These are phyloP conservation scores for Parazoanthus swiftii DNA, from an alignment of 92 coral and sea anemone species.

Conservation along the genomic window DNA sequence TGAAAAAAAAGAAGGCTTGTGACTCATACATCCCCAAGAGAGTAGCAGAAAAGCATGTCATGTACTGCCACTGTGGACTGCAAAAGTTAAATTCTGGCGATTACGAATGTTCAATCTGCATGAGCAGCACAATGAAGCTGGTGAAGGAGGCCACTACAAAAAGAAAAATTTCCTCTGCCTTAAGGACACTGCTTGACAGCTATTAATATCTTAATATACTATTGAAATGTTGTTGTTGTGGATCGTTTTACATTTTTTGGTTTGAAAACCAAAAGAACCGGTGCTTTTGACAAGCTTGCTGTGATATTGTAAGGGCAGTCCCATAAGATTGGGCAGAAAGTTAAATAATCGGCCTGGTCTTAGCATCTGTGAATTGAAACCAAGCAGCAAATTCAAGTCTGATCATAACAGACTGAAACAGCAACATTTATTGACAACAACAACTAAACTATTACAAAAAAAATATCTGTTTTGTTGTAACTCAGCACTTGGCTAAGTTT, in stretches of 20 bases:
- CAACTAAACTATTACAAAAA: constrained; percentile 40
- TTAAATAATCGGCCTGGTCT: constrained; percentile 41
- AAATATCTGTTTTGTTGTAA: constrained; percentile 27
- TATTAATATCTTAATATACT: constrained; percentile 4
- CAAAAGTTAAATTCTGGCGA: constrained; percentile 37
- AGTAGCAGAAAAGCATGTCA: constrained; percentile 38
- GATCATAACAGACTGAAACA: constrained; percentile 24
- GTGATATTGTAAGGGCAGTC: constrained; percentile 18
- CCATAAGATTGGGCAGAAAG: constrained; percentile 2
- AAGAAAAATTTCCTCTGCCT: constrained; percentile 18
- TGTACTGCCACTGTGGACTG: constrained; percentile 64
- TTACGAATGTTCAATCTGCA: constrained; percentile 33
- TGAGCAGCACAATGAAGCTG: constrained; percentile 41
- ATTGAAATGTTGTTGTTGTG: constrained; percentile 24
- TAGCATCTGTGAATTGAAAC: constrained; percentile 17
- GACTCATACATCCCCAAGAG: constrained; percentile 60
- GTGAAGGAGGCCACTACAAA: constrained; percentile 38
- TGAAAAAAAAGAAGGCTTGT: constrained; percentile 44
- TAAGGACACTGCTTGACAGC: constrained; percentile 42
- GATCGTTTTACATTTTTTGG: constrained; percentile 32
- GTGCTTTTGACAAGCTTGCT: constrained; percentile 41
- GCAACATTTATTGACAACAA: constrained; percentile 31
- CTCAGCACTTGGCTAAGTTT: constrained; percentile 42
- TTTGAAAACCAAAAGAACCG: constrained; percentile 38
- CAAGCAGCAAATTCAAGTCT: constrained; percentile 25